These are phyloP conservation scores for Uria aalge DNA, from an alignment of 2,113 vertebrate genomes.

Conservation along the genomic window DNA sequence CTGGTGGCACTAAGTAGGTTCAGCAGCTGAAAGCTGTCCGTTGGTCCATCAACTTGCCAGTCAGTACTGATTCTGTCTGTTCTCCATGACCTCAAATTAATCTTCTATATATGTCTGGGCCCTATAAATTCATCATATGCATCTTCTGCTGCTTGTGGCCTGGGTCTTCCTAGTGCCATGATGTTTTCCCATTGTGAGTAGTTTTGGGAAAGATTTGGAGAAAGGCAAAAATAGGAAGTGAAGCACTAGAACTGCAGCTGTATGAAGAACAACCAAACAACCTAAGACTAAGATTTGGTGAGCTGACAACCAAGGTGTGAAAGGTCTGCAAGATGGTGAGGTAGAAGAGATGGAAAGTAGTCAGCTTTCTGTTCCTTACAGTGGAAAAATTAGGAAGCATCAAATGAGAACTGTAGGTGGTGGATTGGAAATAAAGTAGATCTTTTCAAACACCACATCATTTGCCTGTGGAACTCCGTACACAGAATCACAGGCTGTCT, in stretches of 20 bases:
- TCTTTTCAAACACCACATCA: background rate
- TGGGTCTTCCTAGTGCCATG: background rate
- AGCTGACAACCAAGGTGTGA: background rate
- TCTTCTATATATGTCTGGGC: accelerated
- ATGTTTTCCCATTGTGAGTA: background rate
- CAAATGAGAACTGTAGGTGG: background rate
- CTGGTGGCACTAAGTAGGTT: background rate
- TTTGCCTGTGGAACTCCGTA: background rate
- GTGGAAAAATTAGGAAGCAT: background rate
- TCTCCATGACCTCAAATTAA: background rate
- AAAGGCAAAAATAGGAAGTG: background rate
- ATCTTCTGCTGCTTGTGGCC: background rate
- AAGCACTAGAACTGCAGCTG: background rate
- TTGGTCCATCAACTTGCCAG: background rate
- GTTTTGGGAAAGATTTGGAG: background rate
- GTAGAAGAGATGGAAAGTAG: background rate
- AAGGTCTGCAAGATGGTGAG: background rate
- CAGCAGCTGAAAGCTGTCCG: background rate
- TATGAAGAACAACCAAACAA: background rate
- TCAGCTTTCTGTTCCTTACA: background rate
- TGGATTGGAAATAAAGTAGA: background rate
- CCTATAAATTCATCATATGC: background rate
- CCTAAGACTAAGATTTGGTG: background rate
- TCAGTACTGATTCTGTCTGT: background rate
- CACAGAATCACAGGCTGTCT: background rate